phyloP scores from a whole-genome alignment of 1,140 invertebrate genomes.

The Coelopa frigida region DNA sequence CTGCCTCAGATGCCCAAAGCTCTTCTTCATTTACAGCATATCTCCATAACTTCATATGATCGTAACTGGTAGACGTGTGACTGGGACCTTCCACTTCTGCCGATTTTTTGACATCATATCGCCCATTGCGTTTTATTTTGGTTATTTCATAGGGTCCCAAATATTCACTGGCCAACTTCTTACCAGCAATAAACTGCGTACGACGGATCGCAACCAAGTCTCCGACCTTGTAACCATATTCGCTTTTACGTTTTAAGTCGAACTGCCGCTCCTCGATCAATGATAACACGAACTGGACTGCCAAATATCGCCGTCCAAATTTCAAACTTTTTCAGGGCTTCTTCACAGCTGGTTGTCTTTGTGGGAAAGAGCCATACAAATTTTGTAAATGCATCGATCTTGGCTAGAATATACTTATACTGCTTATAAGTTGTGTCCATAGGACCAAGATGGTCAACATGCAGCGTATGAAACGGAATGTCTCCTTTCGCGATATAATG shows the following conservation, averaged over 20 bases:
- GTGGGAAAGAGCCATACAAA: conserved; percentile 20
- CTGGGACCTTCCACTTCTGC: conserved; percentile 21
- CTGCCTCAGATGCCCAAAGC: not conserved
- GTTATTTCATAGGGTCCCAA: conserved; percentile 29
- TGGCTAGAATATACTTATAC: conserved; percentile 39
- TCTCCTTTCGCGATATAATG: conserved; percentile 18
- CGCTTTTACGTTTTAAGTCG: conserved; percentile 20
- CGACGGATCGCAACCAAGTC: conserved; percentile 39
- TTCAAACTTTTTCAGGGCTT: conserved; percentile 15
- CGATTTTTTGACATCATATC: conserved; percentile 25
- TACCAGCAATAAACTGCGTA: conserved; percentile 31
- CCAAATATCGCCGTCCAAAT: too few species aligned
- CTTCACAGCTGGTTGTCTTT: conserved; percentile 9
- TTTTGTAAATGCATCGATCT: conserved; percentile 43
- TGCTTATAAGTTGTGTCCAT: conserved; percentile 31
- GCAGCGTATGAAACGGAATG: conserved; percentile 19
- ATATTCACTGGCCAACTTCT: conserved; percentile 32
- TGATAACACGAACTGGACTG: conserved; percentile 32
- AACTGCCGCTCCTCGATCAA: not conserved
- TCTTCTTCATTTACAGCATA: conserved; percentile 8
- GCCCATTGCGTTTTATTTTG: conserved; percentile 20
- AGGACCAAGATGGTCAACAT: conserved; percentile 28
- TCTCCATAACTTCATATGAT: conserved; percentile 31
- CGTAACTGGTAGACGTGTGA: conserved; percentile 24
- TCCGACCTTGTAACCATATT: conserved; percentile 23